These are phyloP conservation scores for Tetragonula clypearis DNA, from an alignment of 1,140 invertebrate genomes.

Conservation along the genomic window DNA sequence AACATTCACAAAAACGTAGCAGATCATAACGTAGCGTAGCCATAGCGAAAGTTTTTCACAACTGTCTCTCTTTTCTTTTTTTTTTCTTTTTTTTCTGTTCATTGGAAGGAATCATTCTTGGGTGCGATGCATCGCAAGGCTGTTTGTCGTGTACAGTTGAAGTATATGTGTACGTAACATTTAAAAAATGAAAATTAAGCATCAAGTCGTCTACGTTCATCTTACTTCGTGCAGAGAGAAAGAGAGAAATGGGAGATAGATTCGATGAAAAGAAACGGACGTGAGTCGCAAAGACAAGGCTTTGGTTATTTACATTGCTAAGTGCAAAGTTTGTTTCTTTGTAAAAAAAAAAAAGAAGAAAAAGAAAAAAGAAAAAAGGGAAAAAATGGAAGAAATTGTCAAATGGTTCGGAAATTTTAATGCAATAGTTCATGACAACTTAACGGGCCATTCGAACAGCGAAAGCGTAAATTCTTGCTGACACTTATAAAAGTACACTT, in stretches of 20 bases:
- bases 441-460: not conserved
- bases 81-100: conserved; percentile 18
- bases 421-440: not conserved
- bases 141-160: conserved; percentile 30
- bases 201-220: conserved; percentile 2
- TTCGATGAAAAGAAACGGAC: not conserved
- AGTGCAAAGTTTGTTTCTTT: not conserved
- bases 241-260: not conserved
- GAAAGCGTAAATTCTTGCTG: conserved; percentile 8
- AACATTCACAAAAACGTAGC: not conserved
- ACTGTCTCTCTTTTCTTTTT: not conserved
- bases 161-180: not conserved
- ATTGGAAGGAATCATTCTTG: conserved; percentile 38
- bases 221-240: not conserved
- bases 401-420: not conserved
- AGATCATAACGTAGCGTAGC: not conserved
- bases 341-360: not conserved
- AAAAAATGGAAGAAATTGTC: not conserved
- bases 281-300: conserved; percentile 5
- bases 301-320: conserved; percentile 13
- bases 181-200: conserved; percentile 30
- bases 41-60: conserved; percentile 39
- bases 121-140: conserved; percentile 56
- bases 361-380: too few species aligned
- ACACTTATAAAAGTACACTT: not conserved